A percentile compares a stretch with the other conserved stretches of the same genome.
phyloP scores from a whole-genome alignment of 1,140 invertebrate species.

The Zaprionus taronus region DNA sequence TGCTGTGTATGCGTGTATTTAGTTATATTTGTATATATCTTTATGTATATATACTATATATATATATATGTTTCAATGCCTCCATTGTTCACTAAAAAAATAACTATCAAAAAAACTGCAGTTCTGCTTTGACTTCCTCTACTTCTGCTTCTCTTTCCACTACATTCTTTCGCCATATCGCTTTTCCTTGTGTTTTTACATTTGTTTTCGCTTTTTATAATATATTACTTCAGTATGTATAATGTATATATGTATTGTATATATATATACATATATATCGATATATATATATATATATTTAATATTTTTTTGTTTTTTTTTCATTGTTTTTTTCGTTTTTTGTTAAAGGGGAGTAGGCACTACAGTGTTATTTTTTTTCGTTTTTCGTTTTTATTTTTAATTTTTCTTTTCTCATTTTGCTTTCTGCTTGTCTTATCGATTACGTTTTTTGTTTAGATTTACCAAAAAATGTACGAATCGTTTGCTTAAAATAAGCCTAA shows the following conservation, averaged over 20 bases:
- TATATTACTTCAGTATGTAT: conserved; percentile 81
- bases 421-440: conserved; percentile 55
- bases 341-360: conserved; percentile 74
- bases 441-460: conserved; percentile 47
- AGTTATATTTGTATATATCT: conserved; percentile 52
- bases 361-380: conserved; percentile 74
- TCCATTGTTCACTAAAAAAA: conserved; percentile 80
- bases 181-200: conserved; percentile 38
- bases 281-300: conserved; percentile 52
- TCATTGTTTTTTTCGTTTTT: conserved; percentile 35
- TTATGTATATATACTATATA: conserved; percentile 63
- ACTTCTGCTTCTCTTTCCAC: conserved; percentile 26
- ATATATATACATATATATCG: conserved; percentile 30
- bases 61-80: conserved; percentile 73
- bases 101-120: conserved; percentile 81
- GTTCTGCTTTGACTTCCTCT: conserved; percentile 65
- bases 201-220: conserved; percentile 70
- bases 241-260: conserved; percentile 77
- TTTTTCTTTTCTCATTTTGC: conserved; percentile 49
- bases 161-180: conserved; percentile 13
- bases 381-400: conserved; percentile 47
- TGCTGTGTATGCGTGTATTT: conserved; percentile 42
- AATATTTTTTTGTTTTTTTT: conserved; percentile 13
- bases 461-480: conserved; percentile 62
- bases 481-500: conserved; percentile 66